phyloP scores from a whole-genome alignment of 2,113 vertebrate species.

The Shinisaurus crocodilurus region DNA sequence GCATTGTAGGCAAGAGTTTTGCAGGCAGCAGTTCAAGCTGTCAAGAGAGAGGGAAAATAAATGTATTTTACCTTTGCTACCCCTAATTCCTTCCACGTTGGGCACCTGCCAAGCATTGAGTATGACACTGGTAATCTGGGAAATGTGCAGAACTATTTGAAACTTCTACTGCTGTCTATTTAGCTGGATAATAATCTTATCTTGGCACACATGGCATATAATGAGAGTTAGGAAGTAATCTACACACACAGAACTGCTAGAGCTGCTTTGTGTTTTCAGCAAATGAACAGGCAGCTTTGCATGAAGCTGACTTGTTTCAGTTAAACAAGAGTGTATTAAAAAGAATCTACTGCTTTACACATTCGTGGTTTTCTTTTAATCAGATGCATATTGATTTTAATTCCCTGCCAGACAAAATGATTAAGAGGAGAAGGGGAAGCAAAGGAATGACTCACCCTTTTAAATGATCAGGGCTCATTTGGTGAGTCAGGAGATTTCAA shows the following conservation, averaged over 20 bases:
- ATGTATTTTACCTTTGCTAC: neutral
- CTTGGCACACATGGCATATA: neutral
- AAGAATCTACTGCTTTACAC: too few species aligned
- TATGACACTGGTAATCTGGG: neutral
- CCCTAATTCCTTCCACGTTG: neutral
- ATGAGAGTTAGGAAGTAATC: neutral
- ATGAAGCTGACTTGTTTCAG: neutral
- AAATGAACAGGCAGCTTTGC: neutral
- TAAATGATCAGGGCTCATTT: neutral
- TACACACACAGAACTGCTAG: neutral
- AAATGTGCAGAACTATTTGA: neutral
- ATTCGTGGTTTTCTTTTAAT: neutral
- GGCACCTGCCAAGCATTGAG: neutral
- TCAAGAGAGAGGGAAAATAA: neutral
- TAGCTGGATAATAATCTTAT: neutral
- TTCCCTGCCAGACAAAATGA: neutral
- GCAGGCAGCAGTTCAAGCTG: neutral
- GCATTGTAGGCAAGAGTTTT: neutral
- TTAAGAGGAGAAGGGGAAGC: neutral
- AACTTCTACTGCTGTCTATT: neutral
- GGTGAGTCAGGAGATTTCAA: conserved; percentile 10
- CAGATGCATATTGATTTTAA: neutral
- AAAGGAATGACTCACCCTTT: neutral
- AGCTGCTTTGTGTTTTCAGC: neutral
- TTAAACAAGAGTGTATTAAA: neutral